These are phyloP conservation scores for Folsomia manolachei DNA, from an alignment of 2,888 invertebrate species.

Conservation along the genomic window DNA sequence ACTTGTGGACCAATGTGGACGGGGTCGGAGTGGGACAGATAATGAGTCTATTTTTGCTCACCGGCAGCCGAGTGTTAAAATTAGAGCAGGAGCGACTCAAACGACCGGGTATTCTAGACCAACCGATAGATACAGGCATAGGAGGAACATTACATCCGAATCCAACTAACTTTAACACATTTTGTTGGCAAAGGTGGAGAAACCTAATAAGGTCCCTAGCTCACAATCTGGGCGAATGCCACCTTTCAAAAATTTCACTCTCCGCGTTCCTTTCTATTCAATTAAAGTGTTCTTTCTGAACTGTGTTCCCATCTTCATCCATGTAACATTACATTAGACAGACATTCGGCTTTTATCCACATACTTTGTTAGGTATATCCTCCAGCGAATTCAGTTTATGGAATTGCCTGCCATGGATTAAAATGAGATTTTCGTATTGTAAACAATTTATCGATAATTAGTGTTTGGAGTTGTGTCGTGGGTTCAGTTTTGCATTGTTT, in stretches of 20 bases:
- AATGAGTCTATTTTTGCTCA: slow-evolving; percentile 50
- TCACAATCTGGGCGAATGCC: slow-evolving; percentile 4
- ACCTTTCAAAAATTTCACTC: neutral
- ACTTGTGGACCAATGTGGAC: neutral
- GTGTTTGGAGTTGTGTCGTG: too few relatives aligned
- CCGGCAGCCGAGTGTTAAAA: slow-evolving; percentile 34
- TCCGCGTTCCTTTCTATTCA: neutral
- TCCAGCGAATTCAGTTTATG: neutral
- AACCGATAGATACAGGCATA: too few relatives aligned
- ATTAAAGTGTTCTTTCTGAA: neutral
- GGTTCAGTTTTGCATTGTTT: too few relatives aligned
- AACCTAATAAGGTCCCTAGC: slow-evolving; percentile 21
- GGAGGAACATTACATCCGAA: neutral
- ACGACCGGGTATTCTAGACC: neutral
- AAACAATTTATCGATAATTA: too few relatives aligned
- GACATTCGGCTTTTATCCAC: neutral
- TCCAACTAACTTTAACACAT: neutral
- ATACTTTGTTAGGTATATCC: neutral
- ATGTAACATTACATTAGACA: neutral
- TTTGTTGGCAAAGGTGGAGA: slow-evolving; percentile 15
- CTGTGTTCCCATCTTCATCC: neutral
- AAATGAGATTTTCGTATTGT: too few relatives aligned
- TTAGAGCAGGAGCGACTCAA: slow-evolving; percentile 14
- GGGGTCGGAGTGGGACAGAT: slow-evolving; percentile 40
- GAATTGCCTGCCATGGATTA: too few relatives aligned